Conservation (phyloP, 2,888 invertebrate genomes). For the Conus canariensis region DNA sequence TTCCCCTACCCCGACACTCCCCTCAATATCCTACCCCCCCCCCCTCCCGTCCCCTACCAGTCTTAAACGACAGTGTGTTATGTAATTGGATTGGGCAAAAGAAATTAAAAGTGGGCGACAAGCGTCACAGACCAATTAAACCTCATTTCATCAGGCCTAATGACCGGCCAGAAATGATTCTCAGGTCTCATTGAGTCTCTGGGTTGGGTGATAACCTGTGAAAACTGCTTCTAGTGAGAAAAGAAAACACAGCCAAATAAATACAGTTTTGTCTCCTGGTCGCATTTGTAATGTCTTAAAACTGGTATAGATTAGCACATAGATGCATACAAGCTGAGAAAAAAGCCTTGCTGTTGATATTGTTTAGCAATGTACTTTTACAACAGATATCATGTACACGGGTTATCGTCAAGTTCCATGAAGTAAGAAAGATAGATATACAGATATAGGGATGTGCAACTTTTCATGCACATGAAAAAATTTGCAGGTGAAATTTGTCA, state of each 20-base stretch:
- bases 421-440: neutral
- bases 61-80: conserved; percentile 2
- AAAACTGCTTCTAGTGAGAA: neutral
- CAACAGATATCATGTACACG: neutral
- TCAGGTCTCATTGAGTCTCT: neutral
- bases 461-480: no score
- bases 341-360: neutral
- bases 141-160: neutral
- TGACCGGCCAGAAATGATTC: conserved; percentile 11
- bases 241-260: neutral
- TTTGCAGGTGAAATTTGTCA: no score
- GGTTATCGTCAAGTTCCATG: neutral
- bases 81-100: conserved; percentile 1
- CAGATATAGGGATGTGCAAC: neutral
- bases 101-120: neutral
- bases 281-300: neutral
- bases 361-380: no score
- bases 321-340: neutral
- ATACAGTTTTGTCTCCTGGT: neutral
- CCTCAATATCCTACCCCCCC: no score
- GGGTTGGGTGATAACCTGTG: neutral
- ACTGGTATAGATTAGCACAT: neutral
- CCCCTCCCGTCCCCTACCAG: no score
- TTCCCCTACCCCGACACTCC: no score
- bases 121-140: conserved; percentile 19